Evolutionary conservation across 2,888 invertebrate species (phyloP), one percentile per base, ranked within the genome.

Genomic region (Rotaria sp.): DNA sequence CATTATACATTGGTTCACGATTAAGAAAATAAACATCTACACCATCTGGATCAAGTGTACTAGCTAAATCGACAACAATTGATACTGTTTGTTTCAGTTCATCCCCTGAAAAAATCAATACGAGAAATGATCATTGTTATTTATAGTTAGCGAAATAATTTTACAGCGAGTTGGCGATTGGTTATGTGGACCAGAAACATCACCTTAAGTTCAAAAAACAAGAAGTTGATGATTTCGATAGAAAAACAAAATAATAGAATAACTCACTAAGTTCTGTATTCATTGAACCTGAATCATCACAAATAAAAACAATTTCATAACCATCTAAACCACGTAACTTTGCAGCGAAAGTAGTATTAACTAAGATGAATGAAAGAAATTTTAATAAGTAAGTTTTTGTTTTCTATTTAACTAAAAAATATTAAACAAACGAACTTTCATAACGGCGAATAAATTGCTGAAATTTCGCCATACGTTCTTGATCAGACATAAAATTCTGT

Each of bases 21-120:
- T 86, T 86, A 38, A 86, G 35, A 86, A 86, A 86, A 41, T 85
- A 86, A 1, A 86, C 30, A 75, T 86, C 86, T 1, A 74, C 74
- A 18, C 74, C 74, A 41, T 74, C 74, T 13, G 74, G 74, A 74
- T 74, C 74, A 35, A 74, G 35, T 38, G 26, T 30, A 57, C 84
- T 86, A 10, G 86, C 86, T 50, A 86, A 57, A 50, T 86, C 86
- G 11, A 86, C 35, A 38, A 84, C 84, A 35, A 86, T 86, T 30
- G 75, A 74, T 11, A 84, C 50, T 59, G 84, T 84, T 26, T 86
- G 84, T 85, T 86, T 24, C 21, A 86, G n/a, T 85, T 86, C 86
- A 85, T 86, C 84, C 86, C 86, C 57, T 57, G 2, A 13, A 21
- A 21, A 7, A 52, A 18, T 18, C 15, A 52, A 52, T 21, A 11